Percentiles rank a stretch among this genome's conserved stretches.
phyloP scores from a whole-genome alignment of 2,888 invertebrate genomes.

The Andrena praecox region DNA sequence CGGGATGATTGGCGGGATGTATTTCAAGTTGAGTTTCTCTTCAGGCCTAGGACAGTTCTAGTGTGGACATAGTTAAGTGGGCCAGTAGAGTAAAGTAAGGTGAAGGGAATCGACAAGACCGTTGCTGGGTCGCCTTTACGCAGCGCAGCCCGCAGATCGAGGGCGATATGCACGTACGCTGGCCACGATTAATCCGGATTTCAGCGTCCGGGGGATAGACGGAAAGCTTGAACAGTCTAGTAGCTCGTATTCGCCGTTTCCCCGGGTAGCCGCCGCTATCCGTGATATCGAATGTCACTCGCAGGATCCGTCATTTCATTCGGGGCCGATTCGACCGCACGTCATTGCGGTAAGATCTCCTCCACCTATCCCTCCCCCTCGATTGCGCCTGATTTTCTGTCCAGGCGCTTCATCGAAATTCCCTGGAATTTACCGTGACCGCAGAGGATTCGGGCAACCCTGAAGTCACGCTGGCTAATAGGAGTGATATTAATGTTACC shows the following conservation, averaged over 20 bases:
- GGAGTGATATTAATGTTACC: conserved; percentile 39
- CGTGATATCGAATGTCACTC: conserved; percentile 84
- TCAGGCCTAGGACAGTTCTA: neutral
- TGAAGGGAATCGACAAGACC: conserved; percentile 45
- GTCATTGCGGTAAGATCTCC: conserved; percentile 85
- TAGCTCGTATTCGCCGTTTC: conserved; percentile 72
- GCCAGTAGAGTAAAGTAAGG: conserved; percentile 35
- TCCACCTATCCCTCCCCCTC: conserved; percentile 73
- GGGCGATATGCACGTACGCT: conserved; percentile 57
- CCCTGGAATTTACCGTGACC: conserved; percentile 68
- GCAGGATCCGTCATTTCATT: conserved; percentile 84
- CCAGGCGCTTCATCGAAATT: conserved; percentile 78
- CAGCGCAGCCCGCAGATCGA: conserved; percentile 53
- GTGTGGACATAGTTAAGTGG: neutral
- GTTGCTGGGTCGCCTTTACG: conserved; percentile 30
- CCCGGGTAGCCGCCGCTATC: conserved; percentile 76
- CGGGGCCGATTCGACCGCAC: conserved; percentile 84
- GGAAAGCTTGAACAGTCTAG: conserved; percentile 73
- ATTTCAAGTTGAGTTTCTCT: neutral
- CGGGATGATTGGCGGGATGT: neutral
- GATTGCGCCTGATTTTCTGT: conserved; percentile 81
- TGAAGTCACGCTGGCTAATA: conserved; percentile 57
- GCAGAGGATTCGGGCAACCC: conserved; percentile 57
- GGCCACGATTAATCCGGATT: conserved; percentile 73
- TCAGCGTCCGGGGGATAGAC: conserved; percentile 73